Evolutionary conservation across 2,113 vertebrate genomes (phyloP).

Genomic region (Jaculus jaculus): DNA sequence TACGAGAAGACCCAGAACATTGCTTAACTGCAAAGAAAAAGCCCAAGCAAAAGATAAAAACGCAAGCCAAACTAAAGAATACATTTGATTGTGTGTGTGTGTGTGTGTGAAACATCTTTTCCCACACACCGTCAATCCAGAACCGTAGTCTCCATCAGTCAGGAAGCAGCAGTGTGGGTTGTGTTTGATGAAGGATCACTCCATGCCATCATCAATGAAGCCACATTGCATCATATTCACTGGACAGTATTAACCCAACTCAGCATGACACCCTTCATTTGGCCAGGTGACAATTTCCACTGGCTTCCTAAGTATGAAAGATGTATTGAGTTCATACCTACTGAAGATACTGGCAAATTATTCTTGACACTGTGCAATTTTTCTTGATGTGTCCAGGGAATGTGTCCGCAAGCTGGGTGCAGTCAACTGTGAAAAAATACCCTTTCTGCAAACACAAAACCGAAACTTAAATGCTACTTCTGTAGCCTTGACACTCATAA

Average conservation of each 20-base stretch:
- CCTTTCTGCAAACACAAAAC: slow-evolving; percentile 57
- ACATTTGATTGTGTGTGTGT: neutral
- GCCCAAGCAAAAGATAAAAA: neutral
- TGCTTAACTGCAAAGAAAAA: neutral
- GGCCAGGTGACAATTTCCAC: slow-evolving; percentile 33
- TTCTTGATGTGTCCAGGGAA: slow-evolving; percentile 33
- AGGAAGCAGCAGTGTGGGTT: slow-evolving; percentile 32
- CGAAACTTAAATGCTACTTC: slow-evolving; percentile 34
- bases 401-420: neutral
- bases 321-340: slow-evolving; percentile 52
- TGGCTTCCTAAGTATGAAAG: slow-evolving; percentile 52
- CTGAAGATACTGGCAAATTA: slow-evolving; percentile 61
- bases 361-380: slow-evolving; percentile 53
- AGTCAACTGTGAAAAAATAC: neutral
- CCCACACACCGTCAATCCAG: neutral
- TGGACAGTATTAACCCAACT: slow-evolving; percentile 55
- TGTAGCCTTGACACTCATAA: slow-evolving; percentile 46
- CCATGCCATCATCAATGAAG: neutral
- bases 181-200: slow-evolving; percentile 65
- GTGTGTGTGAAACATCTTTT: neutral
- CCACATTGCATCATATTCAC: neutral
- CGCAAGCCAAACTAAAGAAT: neutral
- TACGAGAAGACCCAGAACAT: neutral
- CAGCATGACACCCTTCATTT: slow-evolving; percentile 48
- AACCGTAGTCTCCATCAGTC: slow-evolving; percentile 51